A percentile compares a stretch with the other conserved stretches of the same genome.
Conservation (phyloP, 1,140 invertebrate species). For the Tetramorium alpestre region DNA sequence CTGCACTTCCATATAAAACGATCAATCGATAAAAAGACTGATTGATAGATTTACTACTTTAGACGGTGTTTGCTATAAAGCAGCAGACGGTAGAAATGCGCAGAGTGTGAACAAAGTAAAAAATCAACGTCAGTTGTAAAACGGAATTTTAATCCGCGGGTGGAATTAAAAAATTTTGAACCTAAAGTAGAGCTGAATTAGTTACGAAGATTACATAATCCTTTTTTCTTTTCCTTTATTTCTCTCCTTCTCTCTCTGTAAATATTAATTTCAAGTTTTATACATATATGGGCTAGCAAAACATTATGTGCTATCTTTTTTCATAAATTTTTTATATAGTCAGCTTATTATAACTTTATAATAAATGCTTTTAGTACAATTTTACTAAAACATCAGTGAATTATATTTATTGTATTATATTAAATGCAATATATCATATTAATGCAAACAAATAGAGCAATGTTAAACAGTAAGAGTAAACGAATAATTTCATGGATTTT, state of each 20-base stretch:
- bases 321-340: background rate
- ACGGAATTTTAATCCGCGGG: background rate
- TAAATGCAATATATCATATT: background rate
- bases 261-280: background rate
- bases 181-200: background rate
- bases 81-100: background rate
- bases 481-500: background rate
- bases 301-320: background rate
- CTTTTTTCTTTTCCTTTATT: background rate
- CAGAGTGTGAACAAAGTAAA: background rate
- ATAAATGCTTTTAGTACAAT: background rate
- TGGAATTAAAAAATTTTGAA: background rate
- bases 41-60: conserved; percentile 47
- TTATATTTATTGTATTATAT: conserved; percentile 3
- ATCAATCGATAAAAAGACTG: conserved; percentile 35
- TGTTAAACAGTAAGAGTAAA: background rate
- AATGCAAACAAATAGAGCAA: background rate
- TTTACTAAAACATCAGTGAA: background rate
- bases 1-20: background rate
- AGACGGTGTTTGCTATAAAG: conserved; percentile 15
- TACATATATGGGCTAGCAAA: background rate
- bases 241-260: background rate
- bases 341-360: background rate
- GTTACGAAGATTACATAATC: background rate
- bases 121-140: background rate